A percentile compares a stretch with the other conserved stretches of the same genome.
Conservation (phyloP, 2,888 invertebrate species). For the Leptura quadrifasciata region DNA sequence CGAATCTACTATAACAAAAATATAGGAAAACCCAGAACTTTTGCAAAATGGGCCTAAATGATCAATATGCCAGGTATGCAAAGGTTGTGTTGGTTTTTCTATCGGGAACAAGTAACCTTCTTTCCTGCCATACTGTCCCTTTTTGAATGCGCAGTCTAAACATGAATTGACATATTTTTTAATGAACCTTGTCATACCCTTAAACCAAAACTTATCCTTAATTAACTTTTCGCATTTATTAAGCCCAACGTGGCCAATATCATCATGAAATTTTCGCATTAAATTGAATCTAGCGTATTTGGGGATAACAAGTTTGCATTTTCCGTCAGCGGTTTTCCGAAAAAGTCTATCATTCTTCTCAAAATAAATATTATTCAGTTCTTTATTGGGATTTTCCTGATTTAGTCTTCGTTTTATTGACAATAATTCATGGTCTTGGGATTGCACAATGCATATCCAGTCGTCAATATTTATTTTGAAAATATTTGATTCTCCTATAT, state of each 20-base stretch:
- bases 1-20: too few relatives aligned
- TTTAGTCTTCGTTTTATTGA: conserved; percentile 37
- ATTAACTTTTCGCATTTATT: conserved; percentile 54
- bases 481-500: conserved; percentile 40
- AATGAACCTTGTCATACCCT: conserved; percentile 39
- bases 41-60: too few relatives aligned
- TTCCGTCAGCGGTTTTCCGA: conserved; percentile 50
- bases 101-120: too few relatives aligned
- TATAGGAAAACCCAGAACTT: too few relatives aligned
- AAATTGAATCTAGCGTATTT: conserved; percentile 59
- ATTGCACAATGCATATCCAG: conserved; percentile 47
- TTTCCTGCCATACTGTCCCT: not conserved
- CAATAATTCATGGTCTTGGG: conserved; percentile 48
- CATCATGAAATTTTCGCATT: too few relatives aligned
- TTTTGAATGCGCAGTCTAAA: conserved; percentile 34
- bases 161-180: conserved; percentile 41
- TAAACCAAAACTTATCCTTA: conserved; percentile 64
- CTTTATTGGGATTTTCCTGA: not conserved
- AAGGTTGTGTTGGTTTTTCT: too few relatives aligned
- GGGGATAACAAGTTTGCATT: conserved; percentile 62
- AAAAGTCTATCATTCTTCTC: conserved; percentile 45
- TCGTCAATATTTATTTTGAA: conserved; percentile 31
- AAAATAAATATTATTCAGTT: conserved; percentile 33
- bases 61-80: too few relatives aligned
- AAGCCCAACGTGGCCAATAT: not conserved